Conservation (phyloP, 2,113 vertebrate species). For the Dipodomys ordii region DNA sequence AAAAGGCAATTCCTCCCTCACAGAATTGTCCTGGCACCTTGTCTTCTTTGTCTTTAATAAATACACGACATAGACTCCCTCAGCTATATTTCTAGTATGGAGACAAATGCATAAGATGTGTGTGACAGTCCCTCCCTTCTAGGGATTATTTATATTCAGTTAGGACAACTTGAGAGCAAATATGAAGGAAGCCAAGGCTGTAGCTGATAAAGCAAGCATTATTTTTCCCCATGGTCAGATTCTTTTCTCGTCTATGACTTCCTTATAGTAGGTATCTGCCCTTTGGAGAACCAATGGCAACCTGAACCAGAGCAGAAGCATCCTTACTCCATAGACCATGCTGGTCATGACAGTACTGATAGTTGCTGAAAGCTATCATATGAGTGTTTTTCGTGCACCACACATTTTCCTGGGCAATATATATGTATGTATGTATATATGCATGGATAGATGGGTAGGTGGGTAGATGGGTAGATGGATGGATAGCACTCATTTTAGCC, state of each 20-base stretch:
- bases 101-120: constrained; percentile 11
- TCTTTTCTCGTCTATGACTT: not conserved
- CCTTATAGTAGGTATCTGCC: not conserved
- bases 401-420: not conserved
- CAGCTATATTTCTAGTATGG: not conserved
- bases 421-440: too few relatives aligned
- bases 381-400: not conserved
- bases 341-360: too few relatives aligned
- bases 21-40: not conserved
- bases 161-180: not conserved
- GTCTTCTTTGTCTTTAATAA: constrained; percentile 37
- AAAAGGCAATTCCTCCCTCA: not conserved
- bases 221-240: not conserved
- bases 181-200: not conserved
- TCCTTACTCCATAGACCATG: not conserved
- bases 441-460: too few relatives aligned
- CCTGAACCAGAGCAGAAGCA: not conserved
- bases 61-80: constrained; percentile 19
- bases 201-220: not conserved
- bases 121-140: not conserved
- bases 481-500: not conserved
- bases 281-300: not conserved
- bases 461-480: too few relatives aligned
- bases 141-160: constrained; percentile 52
- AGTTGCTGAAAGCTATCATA: not conserved